These are phyloP conservation scores for Drosophila rhopaloa DNA, from an alignment of 1,140 invertebrate species.

Conservation along the genomic window DNA sequence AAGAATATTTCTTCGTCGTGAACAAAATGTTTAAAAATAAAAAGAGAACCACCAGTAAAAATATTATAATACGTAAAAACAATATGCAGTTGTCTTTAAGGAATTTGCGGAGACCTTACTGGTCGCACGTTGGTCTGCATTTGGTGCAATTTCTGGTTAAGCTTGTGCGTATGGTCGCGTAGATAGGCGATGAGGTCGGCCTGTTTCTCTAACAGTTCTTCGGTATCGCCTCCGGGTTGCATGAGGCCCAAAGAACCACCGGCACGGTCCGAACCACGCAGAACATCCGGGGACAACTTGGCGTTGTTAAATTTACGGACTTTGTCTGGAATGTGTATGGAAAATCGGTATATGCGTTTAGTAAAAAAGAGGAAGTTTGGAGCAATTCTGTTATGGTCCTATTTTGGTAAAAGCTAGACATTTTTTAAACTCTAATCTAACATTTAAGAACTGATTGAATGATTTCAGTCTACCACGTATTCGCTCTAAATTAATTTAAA, in stretches of 20 bases:
- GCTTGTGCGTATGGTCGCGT: conserved; percentile 85
- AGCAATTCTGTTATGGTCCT: too few species aligned
- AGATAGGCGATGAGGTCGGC: conserved; percentile 86
- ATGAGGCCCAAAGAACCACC: conserved; percentile 86
- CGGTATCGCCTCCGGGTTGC: conserved; percentile 86
- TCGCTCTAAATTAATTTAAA: too few species aligned
- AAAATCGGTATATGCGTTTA: background rate
- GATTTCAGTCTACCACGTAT: too few species aligned
- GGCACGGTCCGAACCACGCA: conserved; percentile 85
- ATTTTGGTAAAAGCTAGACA: too few species aligned
- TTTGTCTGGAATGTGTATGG: conserved; percentile 84
- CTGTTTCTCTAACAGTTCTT: conserved; percentile 89
- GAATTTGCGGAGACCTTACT: conserved; percentile 59
- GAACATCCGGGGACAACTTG: conserved; percentile 86
- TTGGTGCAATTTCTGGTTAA: conserved; percentile 85
- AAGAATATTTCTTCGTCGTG: conserved; percentile 65
- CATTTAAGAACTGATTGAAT: too few species aligned
- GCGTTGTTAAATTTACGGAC: conserved; percentile 87
- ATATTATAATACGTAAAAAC: conserved; percentile 25
- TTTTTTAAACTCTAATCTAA: too few species aligned
- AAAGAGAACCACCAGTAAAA: conserved; percentile 34
- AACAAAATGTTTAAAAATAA: conserved; percentile 42
- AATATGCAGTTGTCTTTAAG: conserved; percentile 40
- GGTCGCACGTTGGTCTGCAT: conserved; percentile 76
- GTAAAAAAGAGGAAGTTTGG: too few species aligned